Conservation (phyloP, 2,797 vertebrate species). For the Myotis findleyi region DNA sequence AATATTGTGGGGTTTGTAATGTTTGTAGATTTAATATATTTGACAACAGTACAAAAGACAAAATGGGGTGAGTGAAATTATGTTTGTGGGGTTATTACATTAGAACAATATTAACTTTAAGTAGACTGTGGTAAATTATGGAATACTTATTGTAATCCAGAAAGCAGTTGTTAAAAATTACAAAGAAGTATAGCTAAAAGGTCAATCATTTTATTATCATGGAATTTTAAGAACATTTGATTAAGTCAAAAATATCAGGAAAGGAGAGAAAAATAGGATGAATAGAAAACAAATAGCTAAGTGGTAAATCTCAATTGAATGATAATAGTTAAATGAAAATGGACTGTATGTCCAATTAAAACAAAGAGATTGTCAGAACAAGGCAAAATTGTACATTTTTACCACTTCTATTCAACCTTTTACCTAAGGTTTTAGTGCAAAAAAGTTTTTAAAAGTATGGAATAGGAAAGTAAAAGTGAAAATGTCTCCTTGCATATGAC, state of each 20-base stretch:
- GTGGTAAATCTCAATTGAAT: neutral
- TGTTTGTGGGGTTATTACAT: neutral
- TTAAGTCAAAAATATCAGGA: neutral
- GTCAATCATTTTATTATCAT: neutral
- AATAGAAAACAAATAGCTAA: neutral
- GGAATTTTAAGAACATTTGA: slow-evolving; percentile 22
- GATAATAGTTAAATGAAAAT: neutral
- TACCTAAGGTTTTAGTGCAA: neutral
- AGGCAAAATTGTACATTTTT: neutral
- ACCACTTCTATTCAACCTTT: neutral
- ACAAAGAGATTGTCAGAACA: neutral
- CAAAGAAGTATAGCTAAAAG: neutral
- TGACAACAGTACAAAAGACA: neutral
- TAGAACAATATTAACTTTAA: neutral
- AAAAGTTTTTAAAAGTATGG: neutral
- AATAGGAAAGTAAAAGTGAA: neutral
- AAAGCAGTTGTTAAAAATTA: neutral
- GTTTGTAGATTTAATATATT: neutral
- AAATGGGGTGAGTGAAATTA: neutral
- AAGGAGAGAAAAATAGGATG: neutral
- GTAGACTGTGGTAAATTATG: neutral
- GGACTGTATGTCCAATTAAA: neutral
- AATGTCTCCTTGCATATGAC: neutral
- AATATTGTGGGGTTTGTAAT: neutral
- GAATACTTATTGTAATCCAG: neutral